Percentiles rank a stretch among this genome's conserved stretches.
Evolutionary conservation across 2,797 vertebrate species (phyloP).

Genomic region (Natrix natrix): DNA sequence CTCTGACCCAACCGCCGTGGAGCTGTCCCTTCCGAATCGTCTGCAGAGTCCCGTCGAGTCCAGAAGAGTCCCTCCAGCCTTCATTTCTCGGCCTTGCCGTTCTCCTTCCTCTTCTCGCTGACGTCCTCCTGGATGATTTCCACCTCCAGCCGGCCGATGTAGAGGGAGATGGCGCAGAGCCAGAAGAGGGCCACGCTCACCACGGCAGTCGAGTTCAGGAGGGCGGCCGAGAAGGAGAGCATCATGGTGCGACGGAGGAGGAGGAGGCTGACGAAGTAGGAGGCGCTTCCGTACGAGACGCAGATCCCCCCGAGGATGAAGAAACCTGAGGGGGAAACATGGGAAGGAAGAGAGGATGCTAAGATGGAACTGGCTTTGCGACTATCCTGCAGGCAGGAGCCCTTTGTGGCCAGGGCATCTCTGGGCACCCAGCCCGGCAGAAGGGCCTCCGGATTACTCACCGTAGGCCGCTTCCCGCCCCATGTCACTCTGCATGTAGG

Average conservation of each 20-base stretch:
- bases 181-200: conserved; percentile 79
- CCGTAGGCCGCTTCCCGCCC: conserved; percentile 86
- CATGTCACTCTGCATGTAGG: conserved; percentile 86
- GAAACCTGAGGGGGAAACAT: conserved; percentile 73
- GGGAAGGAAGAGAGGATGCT: background rate
- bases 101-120: conserved; percentile 63
- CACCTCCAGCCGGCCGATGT: conserved; percentile 86
- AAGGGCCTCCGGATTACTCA: conserved; percentile 51
- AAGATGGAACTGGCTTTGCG: background rate
- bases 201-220: conserved; percentile 75
- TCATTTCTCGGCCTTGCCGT: conserved; percentile 56
- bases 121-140: conserved; percentile 83
- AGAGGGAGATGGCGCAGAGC: conserved; percentile 87
- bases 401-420: background rate
- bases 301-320: conserved; percentile 86
- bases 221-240: conserved; percentile 76
- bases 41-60: background rate
- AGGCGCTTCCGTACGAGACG: conserved; percentile 79
- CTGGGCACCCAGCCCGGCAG: too few species aligned
- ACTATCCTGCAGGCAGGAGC: too few species aligned
- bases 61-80: background rate
- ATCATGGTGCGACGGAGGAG: conserved; percentile 82
- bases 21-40: background rate
- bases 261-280: conserved; percentile 80
- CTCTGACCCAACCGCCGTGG: background rate